Evolutionary conservation across 2,888 invertebrate species (phyloP).

Genomic region (Drosophila testacea): DNA sequence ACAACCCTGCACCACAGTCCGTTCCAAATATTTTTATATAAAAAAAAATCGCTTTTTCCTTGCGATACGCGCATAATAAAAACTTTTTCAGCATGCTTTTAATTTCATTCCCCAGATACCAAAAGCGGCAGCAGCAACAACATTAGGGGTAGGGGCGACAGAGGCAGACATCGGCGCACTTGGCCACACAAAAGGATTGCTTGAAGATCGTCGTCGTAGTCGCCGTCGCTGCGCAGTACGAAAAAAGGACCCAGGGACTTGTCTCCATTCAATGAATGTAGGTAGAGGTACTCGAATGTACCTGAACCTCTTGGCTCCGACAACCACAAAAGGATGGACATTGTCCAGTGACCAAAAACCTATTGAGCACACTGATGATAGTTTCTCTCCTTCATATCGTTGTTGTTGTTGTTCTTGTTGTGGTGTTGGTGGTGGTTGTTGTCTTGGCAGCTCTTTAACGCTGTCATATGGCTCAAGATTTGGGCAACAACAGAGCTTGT

Average conservation of each 20-base stretch:
- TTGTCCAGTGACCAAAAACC: conserved; percentile 72
- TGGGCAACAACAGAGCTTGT: conserved; percentile 1
- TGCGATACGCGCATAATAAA: conserved; percentile 64
- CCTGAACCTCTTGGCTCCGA: conserved; percentile 65
- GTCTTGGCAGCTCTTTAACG: conserved; percentile 37
- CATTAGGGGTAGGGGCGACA: conserved; percentile 9
- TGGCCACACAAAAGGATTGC: conserved; percentile 72
- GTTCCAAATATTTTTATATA: conserved; percentile 75
- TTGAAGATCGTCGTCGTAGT: conserved; percentile 61
- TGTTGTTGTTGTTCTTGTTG: conserved; percentile 4
- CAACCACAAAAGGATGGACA: conserved; percentile 75
- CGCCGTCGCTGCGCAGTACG: not conserved
- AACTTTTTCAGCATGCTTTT: conserved; percentile 74
- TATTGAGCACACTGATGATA: conserved; percentile 69
- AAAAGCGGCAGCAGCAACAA: conserved; percentile 16
- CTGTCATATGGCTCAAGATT: conserved; percentile 18
- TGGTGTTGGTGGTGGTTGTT: conserved; percentile 19
- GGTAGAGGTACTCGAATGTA: conserved; percentile 75
- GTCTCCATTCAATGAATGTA: conserved; percentile 78
- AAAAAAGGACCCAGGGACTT: conserved; percentile 74
- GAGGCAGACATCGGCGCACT: conserved; percentile 67
- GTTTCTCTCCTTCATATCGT: conserved; percentile 20
- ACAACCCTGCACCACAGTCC: conserved; percentile 47
- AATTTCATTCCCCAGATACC: conserved; percentile 72
- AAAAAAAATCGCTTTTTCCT: conserved; percentile 66